Conservation (phyloP, 2,113 vertebrate genomes). For the Oceanodroma tethys region DNA sequence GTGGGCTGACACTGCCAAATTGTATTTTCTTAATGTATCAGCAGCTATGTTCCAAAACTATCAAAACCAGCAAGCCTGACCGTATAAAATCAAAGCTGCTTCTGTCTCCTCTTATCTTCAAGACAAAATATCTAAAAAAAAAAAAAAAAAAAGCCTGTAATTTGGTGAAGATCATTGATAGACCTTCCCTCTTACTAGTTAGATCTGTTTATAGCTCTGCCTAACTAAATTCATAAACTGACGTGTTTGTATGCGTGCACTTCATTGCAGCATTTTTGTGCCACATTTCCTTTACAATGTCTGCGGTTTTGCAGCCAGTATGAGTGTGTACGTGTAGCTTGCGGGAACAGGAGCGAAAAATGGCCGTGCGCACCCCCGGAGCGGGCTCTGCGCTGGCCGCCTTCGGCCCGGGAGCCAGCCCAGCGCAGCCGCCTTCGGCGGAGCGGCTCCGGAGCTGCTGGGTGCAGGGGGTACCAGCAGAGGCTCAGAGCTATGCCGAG, state of each 20-base stretch:
- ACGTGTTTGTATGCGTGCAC: fast-evolving
- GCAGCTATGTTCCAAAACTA: not conserved
- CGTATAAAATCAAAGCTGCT: not conserved
- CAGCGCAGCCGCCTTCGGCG: fast-evolving
- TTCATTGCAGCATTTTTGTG: not conserved
- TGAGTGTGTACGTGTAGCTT: fast-evolving
- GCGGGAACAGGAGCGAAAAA: not conserved
- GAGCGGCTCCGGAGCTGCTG: fast-evolving
- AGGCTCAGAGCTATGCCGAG: fast-evolving
- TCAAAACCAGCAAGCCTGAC: constrained; percentile 1
- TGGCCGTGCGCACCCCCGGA: fast-evolving
- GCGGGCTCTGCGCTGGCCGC: not conserved
- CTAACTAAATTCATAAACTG: not conserved
- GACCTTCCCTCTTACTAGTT: not conserved
- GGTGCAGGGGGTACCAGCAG: fast-evolving
- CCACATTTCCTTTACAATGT: fast-evolving
- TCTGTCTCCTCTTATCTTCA: not conserved
- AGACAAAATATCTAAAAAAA: not conserved
- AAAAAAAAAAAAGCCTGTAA: not conserved
- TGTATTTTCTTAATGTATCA: not conserved
- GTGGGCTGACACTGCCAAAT: not conserved
- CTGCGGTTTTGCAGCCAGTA: not conserved
- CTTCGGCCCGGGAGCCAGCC: not conserved
- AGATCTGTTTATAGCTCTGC: not conserved
- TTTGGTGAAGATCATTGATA: not conserved